phyloP scores from a whole-genome alignment of 1,140 invertebrate genomes.

The Daktulosphaira vitifoliae region DNA sequence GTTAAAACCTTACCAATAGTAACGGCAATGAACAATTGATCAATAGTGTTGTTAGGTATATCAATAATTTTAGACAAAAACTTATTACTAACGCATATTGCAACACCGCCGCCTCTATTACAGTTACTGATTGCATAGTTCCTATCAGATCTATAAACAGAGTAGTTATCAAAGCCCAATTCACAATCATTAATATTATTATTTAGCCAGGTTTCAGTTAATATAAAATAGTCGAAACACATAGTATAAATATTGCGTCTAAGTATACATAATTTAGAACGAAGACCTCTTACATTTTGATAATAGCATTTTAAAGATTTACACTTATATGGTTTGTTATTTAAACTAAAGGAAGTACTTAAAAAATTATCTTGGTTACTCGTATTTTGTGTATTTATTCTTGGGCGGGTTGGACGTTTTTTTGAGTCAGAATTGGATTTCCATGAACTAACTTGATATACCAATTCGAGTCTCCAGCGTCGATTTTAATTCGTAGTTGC shows the following conservation, averaged over 20 bases:
- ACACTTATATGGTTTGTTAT: not conserved
- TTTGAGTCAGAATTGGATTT: not conserved
- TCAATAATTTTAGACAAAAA: too few relatives aligned
- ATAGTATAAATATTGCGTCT: not conserved
- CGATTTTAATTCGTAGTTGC: not conserved
- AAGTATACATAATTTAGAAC: not conserved
- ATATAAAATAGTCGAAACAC: not conserved
- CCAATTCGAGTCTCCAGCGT: not conserved
- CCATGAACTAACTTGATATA: not conserved
- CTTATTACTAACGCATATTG: too few relatives aligned
- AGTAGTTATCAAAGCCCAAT: not conserved
- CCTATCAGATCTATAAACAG: not conserved
- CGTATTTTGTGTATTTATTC: not conserved
- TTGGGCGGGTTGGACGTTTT: not conserved
- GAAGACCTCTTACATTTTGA: not conserved
- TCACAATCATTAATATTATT: not conserved
- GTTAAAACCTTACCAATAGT: not conserved
- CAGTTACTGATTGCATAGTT: not conserved
- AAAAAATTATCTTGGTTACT: not conserved
- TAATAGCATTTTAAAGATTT: not conserved
- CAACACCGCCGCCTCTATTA: not conserved
- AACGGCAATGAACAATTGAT: not conserved
- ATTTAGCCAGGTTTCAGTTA: not conserved
- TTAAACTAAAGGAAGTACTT: not conserved
- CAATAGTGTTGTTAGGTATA: too few relatives aligned